Conservation (phyloP, 2,797 vertebrate species). For the Hapalemur alaotrensis region DNA sequence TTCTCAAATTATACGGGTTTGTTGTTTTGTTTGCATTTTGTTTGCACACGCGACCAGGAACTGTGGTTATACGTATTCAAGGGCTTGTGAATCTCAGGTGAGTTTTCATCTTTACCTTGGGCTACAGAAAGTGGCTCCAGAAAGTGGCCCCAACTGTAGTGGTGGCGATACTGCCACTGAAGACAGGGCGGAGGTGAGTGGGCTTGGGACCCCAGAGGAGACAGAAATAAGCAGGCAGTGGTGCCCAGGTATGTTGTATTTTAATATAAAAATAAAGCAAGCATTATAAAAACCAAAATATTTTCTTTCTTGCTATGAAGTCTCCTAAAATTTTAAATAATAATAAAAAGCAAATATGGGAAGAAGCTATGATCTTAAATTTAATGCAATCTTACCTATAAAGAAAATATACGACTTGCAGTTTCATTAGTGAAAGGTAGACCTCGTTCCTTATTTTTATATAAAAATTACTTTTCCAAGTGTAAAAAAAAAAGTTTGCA, state of each 20-base stretch:
- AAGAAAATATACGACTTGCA: not conserved
- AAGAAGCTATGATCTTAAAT: not conserved
- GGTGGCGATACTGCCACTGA: accelerated
- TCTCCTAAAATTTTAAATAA: not conserved
- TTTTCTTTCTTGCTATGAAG: not conserved
- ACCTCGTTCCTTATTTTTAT: not conserved
- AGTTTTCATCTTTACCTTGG: not conserved
- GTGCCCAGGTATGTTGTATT: not conserved
- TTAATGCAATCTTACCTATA: not conserved
- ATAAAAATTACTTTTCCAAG: not conserved
- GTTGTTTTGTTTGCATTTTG: not conserved
- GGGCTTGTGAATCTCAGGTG: not conserved
- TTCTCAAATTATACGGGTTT: not conserved
- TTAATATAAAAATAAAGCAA: not conserved
- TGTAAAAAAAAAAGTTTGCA: not conserved
- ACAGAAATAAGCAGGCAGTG: not conserved
- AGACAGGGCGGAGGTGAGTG: not conserved
- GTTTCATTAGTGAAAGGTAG: not conserved
- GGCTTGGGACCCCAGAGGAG: not conserved
- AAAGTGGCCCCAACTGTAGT: not conserved
- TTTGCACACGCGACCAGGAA: not conserved
- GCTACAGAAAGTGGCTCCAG: not conserved
- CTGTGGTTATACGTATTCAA: not conserved
- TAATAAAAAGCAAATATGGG: slow-evolving; percentile 6
- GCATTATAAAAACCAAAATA: not conserved